These are phyloP conservation scores for Hemibagrus wyckioides DNA, from an alignment of 2,113 vertebrate genomes.

Conservation along the genomic window DNA sequence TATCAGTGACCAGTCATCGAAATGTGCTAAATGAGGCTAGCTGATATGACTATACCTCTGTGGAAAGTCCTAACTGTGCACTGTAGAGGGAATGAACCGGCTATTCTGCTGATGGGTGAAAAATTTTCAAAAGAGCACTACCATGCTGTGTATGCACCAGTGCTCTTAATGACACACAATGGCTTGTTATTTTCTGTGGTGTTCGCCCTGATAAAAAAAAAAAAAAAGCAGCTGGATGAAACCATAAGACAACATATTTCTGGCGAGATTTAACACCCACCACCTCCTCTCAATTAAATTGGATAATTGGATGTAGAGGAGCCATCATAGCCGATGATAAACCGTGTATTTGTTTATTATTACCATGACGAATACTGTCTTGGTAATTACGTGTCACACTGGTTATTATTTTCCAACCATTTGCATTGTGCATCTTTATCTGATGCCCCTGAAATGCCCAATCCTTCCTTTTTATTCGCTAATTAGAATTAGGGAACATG, in stretches of 20 bases:
- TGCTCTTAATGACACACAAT: slow-evolving; percentile 65
- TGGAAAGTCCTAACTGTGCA: slow-evolving; percentile 13
- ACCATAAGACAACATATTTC: slow-evolving; percentile 49
- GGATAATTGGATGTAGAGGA: slow-evolving; percentile 51
- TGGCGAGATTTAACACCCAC: slow-evolving; percentile 55
- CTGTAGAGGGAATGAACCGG: slow-evolving; percentile 39
- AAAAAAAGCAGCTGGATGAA: slow-evolving; percentile 25
- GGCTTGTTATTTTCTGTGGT: slow-evolving; percentile 55
- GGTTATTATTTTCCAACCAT: slow-evolving; percentile 54
- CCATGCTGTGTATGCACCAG: slow-evolving; percentile 52
- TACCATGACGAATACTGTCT: slow-evolving; percentile 52
- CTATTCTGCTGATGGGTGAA: slow-evolving; percentile 57
- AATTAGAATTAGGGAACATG: slow-evolving; percentile 57
- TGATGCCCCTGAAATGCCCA: slow-evolving; percentile 54
- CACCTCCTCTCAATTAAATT: slow-evolving; percentile 50
- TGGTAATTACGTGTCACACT: slow-evolving; percentile 60
- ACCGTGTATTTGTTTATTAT: slow-evolving; percentile 64
- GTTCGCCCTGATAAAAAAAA: slow-evolving; percentile 51
- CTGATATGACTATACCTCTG: slow-evolving; percentile 22
- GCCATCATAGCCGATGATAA: slow-evolving; percentile 60
- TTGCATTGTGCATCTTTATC: slow-evolving; percentile 49
- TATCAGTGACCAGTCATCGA: slow-evolving; percentile 39
- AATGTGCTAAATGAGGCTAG: slow-evolving; percentile 42
- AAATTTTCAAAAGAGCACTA: slow-evolving; percentile 48
- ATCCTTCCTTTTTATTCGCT: slow-evolving; percentile 62